Conservation (phyloP, 2,888 invertebrate genomes). For the Cephus pygmeus region DNA sequence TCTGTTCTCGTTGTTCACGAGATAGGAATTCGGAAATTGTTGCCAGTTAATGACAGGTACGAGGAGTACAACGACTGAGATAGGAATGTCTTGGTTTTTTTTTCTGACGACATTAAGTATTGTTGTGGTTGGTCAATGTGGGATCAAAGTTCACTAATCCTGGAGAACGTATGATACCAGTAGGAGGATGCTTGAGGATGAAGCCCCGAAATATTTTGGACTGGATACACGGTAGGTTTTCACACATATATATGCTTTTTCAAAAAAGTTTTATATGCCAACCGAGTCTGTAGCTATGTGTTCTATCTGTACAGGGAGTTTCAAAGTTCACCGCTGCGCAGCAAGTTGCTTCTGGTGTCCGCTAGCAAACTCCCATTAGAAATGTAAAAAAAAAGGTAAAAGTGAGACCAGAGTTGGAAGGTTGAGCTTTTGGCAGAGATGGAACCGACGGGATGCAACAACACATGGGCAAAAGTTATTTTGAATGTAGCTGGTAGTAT, state of each 20-base stretch:
- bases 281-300: background rate
- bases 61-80: background rate
- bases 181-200: background rate
- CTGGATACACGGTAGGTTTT: too few relatives aligned
- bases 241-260: too few relatives aligned
- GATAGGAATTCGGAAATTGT: background rate
- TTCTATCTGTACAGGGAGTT: background rate
- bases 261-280: background rate
- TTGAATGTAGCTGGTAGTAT: background rate
- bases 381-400: background rate
- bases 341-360: background rate
- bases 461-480: background rate
- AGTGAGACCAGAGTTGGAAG: background rate
- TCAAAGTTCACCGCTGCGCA: background rate
- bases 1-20: background rate
- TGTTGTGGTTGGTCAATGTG: background rate
- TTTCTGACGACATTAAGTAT: background rate
- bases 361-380: background rate
- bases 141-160: background rate
- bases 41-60: background rate
- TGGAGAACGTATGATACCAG: background rate
- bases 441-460: background rate
- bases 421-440: background rate
- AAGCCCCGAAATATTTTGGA: background rate
- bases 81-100: background rate